Evolutionary conservation across 30 jellyfish, hydroid and myxozoan genomes (phyloP), one percentile per base, ranked within the genome.

Genomic region (Hydra vulgaris): DNA sequence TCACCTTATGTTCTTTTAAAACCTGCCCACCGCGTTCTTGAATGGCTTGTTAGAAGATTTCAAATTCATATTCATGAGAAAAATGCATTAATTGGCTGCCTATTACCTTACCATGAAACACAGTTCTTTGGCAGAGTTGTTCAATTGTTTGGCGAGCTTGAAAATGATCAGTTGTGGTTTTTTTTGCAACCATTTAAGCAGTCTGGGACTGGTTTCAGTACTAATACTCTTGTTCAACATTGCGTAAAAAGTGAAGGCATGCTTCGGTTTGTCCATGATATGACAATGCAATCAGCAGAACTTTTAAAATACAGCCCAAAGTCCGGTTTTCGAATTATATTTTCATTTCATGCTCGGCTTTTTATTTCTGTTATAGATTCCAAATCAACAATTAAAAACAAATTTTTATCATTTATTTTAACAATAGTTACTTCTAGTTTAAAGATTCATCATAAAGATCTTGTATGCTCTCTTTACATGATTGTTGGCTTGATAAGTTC

Each of bases 61-160:
- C 85, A 83, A n/a, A 83, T 91, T 21, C 88, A 86, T 17, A 85
- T 73, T 23, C 80, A 78, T 78, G 87, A 91, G 54, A 66, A 26
- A 15, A 88, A 91, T 83, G 85, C 87, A 15, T 70, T 91, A 74
- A 79, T 91, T 61, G 66, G 81, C 17, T 86, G 96, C 56, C 72
- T 86, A 55, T 76, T 91, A 74, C 97, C 97, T 22, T 91, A 85
- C 85, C 97, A 91, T 66, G 96, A 91, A 70, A 91, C 97, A 12
- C 81, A 80, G 25, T 75, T 91, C 4, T 91, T 91, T 81, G 90
- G 93, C 12, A 81, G 96, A 27, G 88, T 91, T 23, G 21, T 91
- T 0, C 92, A 80, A 27, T 77, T 86, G 21, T 25, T 91, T 4
- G 77, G 83, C 0, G 24, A 83, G 21, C 70, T 72, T 54, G 69